These are phyloP conservation scores for Epiblema foenella DNA, from an alignment of 2,888 invertebrate species.

Conservation along the genomic window DNA sequence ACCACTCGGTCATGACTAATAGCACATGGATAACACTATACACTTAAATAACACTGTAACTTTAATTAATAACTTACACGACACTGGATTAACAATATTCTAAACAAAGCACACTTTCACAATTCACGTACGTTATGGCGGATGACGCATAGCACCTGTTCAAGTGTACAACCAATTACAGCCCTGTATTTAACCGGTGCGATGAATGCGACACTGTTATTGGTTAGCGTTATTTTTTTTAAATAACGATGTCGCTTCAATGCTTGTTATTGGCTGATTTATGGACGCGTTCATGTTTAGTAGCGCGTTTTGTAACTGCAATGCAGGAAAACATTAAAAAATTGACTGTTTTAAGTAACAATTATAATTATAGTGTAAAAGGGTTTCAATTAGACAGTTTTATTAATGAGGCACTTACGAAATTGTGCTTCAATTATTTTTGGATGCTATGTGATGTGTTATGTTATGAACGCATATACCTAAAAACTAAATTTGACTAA, in stretches of 20 bases:
- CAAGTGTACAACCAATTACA: constrained; percentile 67
- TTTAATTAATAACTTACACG: constrained; percentile 57
- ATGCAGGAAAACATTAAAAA: too few species aligned
- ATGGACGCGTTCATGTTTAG: constrained; percentile 55
- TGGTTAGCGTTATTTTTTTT: constrained; percentile 67
- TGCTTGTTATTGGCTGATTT: constrained; percentile 50
- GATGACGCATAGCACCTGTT: constrained; percentile 84
- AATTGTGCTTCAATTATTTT: not conserved
- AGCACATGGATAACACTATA: constrained; percentile 67
- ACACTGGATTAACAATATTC: constrained; percentile 31
- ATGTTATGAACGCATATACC: too few species aligned
- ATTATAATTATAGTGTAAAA: too few species aligned
- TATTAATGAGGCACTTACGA: too few species aligned
- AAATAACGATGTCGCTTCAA: constrained; percentile 55
- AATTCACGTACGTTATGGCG: constrained; percentile 76
- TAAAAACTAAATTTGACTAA: too few species aligned
- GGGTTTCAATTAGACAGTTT: too few species aligned
- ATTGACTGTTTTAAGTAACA: too few species aligned
- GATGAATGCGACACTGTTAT: constrained; percentile 66
- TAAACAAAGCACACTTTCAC: constrained; percentile 77
- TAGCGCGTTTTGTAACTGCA: constrained; percentile 30
- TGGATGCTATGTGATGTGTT: too few species aligned
- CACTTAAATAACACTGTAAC: constrained; percentile 62
- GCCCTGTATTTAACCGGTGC: constrained; percentile 71
- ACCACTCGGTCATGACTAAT: constrained; percentile 77